Base-by-base conservation (phyloP, 2,797 vertebrate species). In the Cuniculus paca region DNA sequence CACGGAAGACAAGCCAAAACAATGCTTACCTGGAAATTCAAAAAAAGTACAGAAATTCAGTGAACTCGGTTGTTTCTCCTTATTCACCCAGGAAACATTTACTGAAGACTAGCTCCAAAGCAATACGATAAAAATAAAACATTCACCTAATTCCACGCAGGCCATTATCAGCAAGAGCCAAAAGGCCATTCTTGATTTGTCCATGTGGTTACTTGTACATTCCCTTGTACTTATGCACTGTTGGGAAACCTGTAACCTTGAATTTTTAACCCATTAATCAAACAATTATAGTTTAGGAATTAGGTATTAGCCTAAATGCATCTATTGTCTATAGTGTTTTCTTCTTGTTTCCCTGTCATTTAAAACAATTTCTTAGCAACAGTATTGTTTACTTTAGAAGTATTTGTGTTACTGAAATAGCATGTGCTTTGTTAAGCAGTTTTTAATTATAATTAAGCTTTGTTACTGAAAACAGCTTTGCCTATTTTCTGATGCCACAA, bases 351-450 rank as follows among this genome's bases (percentile, higher is more conserved):
- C 52, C 78, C 13, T 24, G 7, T 90, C 26, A 60, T 8, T 56
- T 88, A 90, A 56, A 16, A 92, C 2, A 74, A 61, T 65, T 84
- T 92, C 77, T 90, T 81, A 91, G 77, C 48, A 90, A 17, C 9
- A 42, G 10, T 84, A 39, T 90, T 56, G 36, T 92, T 95, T 48
- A 74, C 31, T 52, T 34, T 20, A 90, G 61, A 11, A 85, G 78
- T 75, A 81, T 82, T 81, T 93, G 42, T n/a, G 31, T 58, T 96
- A 79, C 50, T 79, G 58, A 82, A 96, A 90, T 94, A 90, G 7
- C 60, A 48, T 58, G 11, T 70, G 39, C 26, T 79, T 97, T 92
- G 68, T 88, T 68, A 81, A 95, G 74, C 31, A 80, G n/a, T 78
- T 80, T 56, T 88, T 82, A 90, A 54, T 65, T 75, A 60, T 75